phyloP scores from a whole-genome alignment of 2,888 invertebrate species.

The Philopedon plagiatum region DNA sequence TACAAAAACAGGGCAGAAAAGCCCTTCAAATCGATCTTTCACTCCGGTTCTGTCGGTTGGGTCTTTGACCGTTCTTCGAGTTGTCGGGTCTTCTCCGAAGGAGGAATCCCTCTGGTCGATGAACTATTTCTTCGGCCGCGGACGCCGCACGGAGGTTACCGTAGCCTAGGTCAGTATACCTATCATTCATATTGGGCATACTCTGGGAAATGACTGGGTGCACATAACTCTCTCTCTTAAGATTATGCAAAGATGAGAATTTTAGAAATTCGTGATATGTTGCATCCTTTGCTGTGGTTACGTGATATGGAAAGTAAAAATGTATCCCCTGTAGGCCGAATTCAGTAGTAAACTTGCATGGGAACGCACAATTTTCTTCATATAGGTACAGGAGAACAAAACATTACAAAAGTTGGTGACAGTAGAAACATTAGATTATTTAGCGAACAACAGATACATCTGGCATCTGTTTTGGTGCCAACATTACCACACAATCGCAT shows the following conservation, averaged over 20 bases:
- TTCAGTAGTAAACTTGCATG: no score
- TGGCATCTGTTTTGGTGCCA: no score
- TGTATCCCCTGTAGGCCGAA: no score
- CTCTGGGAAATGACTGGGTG: constrained; percentile 17
- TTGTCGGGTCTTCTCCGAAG: constrained; percentile 52
- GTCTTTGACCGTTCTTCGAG: constrained; percentile 52
- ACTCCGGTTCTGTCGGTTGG: constrained; percentile 38
- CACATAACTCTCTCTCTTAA: constrained; percentile 26
- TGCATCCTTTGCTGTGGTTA: background rate
- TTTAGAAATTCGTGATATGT: constrained; percentile 9
- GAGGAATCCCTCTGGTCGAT: constrained; percentile 52
- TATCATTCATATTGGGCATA: constrained; percentile 46
- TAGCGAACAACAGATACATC: no score
- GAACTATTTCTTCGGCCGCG: constrained; percentile 51
- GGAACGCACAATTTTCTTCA: no score
- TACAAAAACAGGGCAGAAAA: no score
- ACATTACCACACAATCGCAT: no score
- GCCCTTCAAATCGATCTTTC: background rate
- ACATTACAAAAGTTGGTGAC: no score
- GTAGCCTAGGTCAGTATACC: constrained; percentile 51
- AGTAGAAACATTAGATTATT: no score
- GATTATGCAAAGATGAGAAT: constrained; percentile 9
- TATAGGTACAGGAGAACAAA: no score
- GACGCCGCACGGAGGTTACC: constrained; percentile 45
- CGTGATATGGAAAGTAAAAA: no score